Conservation (phyloP, 1,140 invertebrate genomes). For the Heliconius nattereri region DNA sequence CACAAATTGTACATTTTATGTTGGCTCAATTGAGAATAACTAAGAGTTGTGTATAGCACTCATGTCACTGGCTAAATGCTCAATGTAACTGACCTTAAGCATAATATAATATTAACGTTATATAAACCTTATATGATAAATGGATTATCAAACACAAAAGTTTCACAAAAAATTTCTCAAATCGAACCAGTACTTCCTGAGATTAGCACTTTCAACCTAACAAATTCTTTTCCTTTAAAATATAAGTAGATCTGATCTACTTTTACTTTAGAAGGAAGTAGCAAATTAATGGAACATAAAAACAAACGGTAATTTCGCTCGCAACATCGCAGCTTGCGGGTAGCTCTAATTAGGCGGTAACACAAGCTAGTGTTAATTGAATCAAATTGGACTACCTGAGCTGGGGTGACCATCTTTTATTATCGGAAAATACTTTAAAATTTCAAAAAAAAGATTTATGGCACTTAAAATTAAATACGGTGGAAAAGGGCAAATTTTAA, state of each 20-base stretch:
- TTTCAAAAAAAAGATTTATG: neutral
- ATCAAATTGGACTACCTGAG: slow-evolving; percentile 48
- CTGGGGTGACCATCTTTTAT: slow-evolving; percentile 30
- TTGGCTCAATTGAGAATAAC: too few species aligned
- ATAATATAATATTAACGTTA: too few species aligned
- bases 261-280: neutral
- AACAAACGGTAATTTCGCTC: slow-evolving; percentile 37
- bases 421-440: neutral
- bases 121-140: too few species aligned
- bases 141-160: too few species aligned
- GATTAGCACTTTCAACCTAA: neutral
- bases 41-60: too few species aligned
- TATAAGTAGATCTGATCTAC: neutral
- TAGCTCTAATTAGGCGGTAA: slow-evolving; percentile 48
- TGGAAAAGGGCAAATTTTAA: too few species aligned
- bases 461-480: too few species aligned
- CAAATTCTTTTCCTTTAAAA: neutral
- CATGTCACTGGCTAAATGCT: too few species aligned
- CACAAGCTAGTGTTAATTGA: slow-evolving; percentile 53
- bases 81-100: too few species aligned
- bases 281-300: slow-evolving; percentile 13
- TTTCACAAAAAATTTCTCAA: too few species aligned
- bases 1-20: too few species aligned
- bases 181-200: too few species aligned
- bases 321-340: slow-evolving; percentile 40